phyloP scores from a whole-genome alignment of 2,888 invertebrate genomes.

The Dasypogon diadema region DNA sequence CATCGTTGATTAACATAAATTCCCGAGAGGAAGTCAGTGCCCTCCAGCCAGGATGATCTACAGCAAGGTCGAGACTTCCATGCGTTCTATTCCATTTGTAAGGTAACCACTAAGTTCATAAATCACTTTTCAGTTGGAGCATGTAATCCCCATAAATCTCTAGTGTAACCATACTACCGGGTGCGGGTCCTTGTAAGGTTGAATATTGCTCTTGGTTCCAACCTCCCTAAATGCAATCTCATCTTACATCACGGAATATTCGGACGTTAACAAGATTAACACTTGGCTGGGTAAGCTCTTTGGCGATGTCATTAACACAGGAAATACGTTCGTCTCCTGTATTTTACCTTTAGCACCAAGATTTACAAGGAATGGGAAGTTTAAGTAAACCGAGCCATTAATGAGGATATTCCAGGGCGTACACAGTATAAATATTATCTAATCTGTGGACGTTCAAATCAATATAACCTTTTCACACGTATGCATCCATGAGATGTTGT shows the following conservation, averaged over 20 bases:
- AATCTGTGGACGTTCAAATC: too few relatives aligned
- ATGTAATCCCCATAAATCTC: conserved; percentile 50
- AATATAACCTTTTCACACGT: too few relatives aligned
- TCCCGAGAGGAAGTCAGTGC: conserved; percentile 33
- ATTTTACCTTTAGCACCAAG: neutral
- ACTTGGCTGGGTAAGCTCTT: conserved; percentile 43
- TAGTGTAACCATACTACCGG: conserved; percentile 35
- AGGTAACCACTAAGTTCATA: conserved; percentile 49
- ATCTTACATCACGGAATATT: conserved; percentile 37
- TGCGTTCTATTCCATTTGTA: conserved; percentile 45
- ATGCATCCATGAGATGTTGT: neutral
- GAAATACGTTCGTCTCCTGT: neutral
- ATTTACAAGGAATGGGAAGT: neutral
- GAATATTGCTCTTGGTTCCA: conserved; percentile 17
- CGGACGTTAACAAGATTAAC: conserved; percentile 49
- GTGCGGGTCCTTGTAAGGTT: conserved; percentile 36
- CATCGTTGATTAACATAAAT: conserved; percentile 45
- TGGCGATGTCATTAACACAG: conserved; percentile 42
- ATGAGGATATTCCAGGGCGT: neutral
- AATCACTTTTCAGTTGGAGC: conserved; percentile 48
- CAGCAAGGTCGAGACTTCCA: conserved; percentile 16
- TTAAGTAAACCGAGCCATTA: neutral
- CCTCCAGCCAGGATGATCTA: conserved; percentile 18
- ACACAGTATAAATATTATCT: too few relatives aligned
- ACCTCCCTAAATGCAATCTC: conserved; percentile 42